Base-by-base conservation (phyloP, 2,888 invertebrate genomes). In the Tiliacea citrago region DNA sequence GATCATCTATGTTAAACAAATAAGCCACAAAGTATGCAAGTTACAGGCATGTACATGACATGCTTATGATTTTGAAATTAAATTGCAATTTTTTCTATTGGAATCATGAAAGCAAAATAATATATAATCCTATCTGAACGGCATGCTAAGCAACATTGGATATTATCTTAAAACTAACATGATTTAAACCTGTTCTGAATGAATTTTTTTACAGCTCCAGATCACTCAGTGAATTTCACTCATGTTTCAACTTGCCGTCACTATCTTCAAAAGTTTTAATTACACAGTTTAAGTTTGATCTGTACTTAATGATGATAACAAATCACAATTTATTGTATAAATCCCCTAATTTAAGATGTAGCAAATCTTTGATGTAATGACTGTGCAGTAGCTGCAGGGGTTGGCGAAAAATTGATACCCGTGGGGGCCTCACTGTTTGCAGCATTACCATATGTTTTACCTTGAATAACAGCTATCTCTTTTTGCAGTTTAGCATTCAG, bases 321-420 rank as follows among this genome's bases (percentile, higher is more conserved):
- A 85, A 82, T 82, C 82, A 85, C 85, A 74, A 78, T 74, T 74
- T 70, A 73, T 58, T 66, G 13, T 49, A 61, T 49, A 71, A 42
- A 47, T 63, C 12, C 45, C 51, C 62, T 70, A 79, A 55, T 68
- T 86, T 89, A 94, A 79, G 92, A 87, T 79, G 85, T 91, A 79
- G 93, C 95, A 94, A 96, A 96, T 88, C 96, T 92, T 86, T 96
- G 94, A 92, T 96, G 96, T 68, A 96, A 88, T 45, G 95, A 94
- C 86, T 95, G 95, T 16, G 86, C 87, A 47, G 96, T 96, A 49
- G 94, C 91, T 55, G 94, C 92, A 45, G 96, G 96, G 35, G 95
- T 95, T 1, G 95, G 94, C 18, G 93, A 90, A 77, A 94, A 95
- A 81, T 94, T 94, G 10, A 95, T 89, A 62, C 93, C 94, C 58